Evolutionary conservation across 92 coral and sea anemone genomes (phyloP), one percentile per base, ranked within the genome.

Genomic region (Zoanthus solanderi): DNA sequence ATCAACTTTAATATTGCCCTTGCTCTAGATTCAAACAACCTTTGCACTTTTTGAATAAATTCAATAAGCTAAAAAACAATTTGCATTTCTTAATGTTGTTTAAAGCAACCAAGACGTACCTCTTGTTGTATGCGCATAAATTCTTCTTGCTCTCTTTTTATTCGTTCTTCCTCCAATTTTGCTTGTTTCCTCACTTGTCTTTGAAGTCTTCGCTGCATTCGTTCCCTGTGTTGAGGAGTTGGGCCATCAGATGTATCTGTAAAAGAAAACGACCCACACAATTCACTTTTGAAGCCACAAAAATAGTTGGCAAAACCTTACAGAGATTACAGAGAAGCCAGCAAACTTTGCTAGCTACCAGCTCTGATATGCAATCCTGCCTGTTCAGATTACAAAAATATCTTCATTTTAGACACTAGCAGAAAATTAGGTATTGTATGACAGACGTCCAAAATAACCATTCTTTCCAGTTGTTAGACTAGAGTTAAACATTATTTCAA

Each of bases 201-300:
- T 50, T 93, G 92, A 7, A 93, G 91, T 74, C 93, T 86, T 34
- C 98, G 94, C 54, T 90, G 92, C 47, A 93, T 84, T 17, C 97
- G 88, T 58, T 96, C 98, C 87, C 94, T 93, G 48, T 89, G 93
- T 71, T 93, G 95, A 2, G 96, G 95, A 18, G 98, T 94, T 37
- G 93, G 92, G 17, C 98, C 98, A 60, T 89, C 96, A 61, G 91
- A 91, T 18, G 94, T 88, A 15, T 93, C 98, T 95, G 34, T 12
- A 78, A 32, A 46, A 37, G 42, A 79, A 79, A 79, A 46, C 10
- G 42, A 37, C 42, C 42, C 1, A 37, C 42, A 37, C 42, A 37
- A 37, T 37, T 37, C 3, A 37, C 42, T 37, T 4, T 37, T 4
- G 3, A 37, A 37, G 42, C 42, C 42, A 37, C 4, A 4, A 37